Conservation (phyloP, 2,113 vertebrate species). For the Thalassarche chlororhynchos region DNA sequence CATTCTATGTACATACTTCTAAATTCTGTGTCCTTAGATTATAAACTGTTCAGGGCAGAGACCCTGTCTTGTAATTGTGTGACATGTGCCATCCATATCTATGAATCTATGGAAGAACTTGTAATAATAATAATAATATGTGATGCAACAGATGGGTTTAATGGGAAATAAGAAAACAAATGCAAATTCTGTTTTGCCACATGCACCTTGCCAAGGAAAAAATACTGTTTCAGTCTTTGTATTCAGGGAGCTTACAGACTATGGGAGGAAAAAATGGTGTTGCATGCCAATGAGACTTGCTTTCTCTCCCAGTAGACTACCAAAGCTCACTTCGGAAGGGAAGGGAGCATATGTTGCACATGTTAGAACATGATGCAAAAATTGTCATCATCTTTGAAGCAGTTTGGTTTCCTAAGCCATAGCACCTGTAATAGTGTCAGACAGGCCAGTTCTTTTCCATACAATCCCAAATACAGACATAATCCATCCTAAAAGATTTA, state of each 20-base stretch:
- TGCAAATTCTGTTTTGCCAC: background rate
- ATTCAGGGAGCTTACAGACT: background rate
- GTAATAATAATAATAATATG: background rate
- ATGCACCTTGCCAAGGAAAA: background rate
- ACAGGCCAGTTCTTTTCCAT: background rate
- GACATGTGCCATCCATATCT: background rate
- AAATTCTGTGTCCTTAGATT: conserved; percentile 27
- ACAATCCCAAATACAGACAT: background rate
- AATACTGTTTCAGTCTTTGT: background rate
- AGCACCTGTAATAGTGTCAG: background rate
- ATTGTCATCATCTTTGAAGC: background rate
- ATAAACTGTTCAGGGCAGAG: background rate
- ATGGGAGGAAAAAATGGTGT: background rate
- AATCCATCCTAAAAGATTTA: background rate
- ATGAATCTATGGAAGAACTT: background rate
- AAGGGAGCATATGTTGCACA: background rate
- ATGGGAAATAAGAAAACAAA: conserved; percentile 30
- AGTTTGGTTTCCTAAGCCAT: background rate
- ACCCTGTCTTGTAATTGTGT: conserved; percentile 28
- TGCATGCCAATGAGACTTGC: background rate
- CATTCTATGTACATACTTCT: background rate
- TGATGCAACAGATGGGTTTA: conserved; percentile 3
- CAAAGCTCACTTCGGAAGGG: background rate
- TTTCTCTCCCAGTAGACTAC: background rate
- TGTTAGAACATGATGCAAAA: background rate